A percentile compares a stretch with the other conserved stretches of the same genome.
Conservation (phyloP, 2,888 invertebrate genomes). For the Incurvaria masculella region DNA sequence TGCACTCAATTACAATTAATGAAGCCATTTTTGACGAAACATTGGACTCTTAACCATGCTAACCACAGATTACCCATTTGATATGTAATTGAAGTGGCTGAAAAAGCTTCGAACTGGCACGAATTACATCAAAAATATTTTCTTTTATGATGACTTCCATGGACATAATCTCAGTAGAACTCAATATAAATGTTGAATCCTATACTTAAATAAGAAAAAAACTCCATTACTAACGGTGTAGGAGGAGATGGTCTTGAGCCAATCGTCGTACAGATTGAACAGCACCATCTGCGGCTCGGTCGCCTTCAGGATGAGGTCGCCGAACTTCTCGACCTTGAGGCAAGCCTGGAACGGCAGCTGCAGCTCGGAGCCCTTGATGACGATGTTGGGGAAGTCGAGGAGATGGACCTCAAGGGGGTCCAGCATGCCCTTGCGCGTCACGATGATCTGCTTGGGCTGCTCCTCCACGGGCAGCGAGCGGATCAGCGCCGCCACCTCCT, state of each 20-base stretch:
- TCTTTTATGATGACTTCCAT: background rate
- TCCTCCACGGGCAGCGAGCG: conserved; percentile 98
- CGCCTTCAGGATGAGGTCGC: conserved; percentile 97
- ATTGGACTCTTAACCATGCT: too few species aligned
- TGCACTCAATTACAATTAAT: too few species aligned
- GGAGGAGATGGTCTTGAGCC: conserved; percentile 98
- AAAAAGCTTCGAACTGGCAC: too few species aligned
- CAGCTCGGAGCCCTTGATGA: conserved; percentile 98
- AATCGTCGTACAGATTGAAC: conserved; percentile 99
- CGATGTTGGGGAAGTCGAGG: conserved; percentile 99
- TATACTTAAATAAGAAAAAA: conserved; percentile 4
- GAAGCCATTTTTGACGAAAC: too few species aligned
- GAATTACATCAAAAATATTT: background rate
- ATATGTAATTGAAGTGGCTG: too few species aligned
- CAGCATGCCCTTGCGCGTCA: conserved; percentile 99
- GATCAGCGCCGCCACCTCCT: conserved; percentile 99
- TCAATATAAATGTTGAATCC: too few species aligned
- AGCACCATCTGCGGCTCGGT: conserved; percentile 99
- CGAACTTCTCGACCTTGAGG: conserved; percentile 98
- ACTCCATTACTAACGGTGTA: conserved; percentile 85
- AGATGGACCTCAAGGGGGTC: conserved; percentile 96
- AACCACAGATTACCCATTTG: too few species aligned
- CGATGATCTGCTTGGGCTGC: conserved; percentile 99
- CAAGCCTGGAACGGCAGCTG: conserved; percentile 99
- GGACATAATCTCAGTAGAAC: too few species aligned